Evolutionary conservation across 2,888 invertebrate genomes (phyloP), one percentile per base, ranked within the genome.

Genomic region (Napeogenes sylphis): DNA sequence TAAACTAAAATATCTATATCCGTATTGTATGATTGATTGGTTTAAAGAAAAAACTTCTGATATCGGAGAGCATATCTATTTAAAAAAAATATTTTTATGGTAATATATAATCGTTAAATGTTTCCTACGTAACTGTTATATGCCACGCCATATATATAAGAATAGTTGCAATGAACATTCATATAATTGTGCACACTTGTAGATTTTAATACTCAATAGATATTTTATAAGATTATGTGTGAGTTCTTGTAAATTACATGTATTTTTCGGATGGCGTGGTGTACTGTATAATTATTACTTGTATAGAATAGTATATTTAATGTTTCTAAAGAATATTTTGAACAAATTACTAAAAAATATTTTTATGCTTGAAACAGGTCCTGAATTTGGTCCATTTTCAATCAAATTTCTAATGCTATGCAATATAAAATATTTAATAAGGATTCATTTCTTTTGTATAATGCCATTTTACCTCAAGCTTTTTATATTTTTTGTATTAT

Each of bases 91-190:
- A 73, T 75, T 71, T 78, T 75, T 71, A 68, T 82, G 79, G 72
- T 79, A 75, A 74, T 81, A 77, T 82, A 81, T 81, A 78, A 77
- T 72, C 76, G 77, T 82, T 62, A 51, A 51, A 51, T 51, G 51
- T 51, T 51, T 30, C 51, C 30, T 30, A 47, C 14, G 47, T 47
- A 30, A 66, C 62, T 72, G 70, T 72, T 47, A 61, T 61, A 61
- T 61, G 51, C 56, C 61, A 56, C 42, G 56, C 61, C 60, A 51
- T 33, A 14, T 42, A 42, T 42, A 42, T 42, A 42, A 10, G 2
- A 3, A 42, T 5, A 4, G 35, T 6, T 21, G 21, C 4, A 35
- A 42, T 42, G 12, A 10, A 42, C 8, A 42, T 42, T 10, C 8
- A 42, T 42, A 42, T 42, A 42, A 42, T 42, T 6, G 42, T 42